These are phyloP conservation scores for Fistularia tabacaria DNA, from an alignment of 2,797 vertebrate genomes.

Conservation along the genomic window DNA sequence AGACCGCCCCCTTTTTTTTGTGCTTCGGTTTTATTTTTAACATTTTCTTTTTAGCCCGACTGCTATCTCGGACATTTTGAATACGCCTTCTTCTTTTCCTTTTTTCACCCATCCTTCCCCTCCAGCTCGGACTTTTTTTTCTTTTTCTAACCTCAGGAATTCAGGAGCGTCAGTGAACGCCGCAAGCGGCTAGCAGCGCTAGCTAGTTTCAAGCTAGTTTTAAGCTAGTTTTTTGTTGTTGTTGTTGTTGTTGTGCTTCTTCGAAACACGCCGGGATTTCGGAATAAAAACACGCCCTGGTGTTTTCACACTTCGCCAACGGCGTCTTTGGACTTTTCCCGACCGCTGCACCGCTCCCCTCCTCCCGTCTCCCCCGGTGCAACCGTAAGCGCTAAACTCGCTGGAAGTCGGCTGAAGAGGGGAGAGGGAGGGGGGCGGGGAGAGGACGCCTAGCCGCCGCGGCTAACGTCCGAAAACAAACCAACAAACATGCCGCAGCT, in stretches of 20 bases:
- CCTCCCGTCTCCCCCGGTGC: too few relatives aligned
- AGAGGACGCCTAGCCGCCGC: constrained; percentile 17
- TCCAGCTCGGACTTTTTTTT: background rate
- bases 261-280: too few relatives aligned
- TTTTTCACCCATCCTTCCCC: background rate
- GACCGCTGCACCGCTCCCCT: too few relatives aligned
- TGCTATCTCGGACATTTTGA: too few relatives aligned
- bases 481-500: constrained; percentile 78
- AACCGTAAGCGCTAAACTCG: background rate
- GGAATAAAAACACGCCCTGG: too few relatives aligned
- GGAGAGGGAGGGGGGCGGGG: background rate
- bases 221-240: background rate
- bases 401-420: constrained; percentile 1
- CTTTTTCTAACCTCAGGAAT: constrained; percentile 54
- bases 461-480: constrained; percentile 35
- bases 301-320: background rate
- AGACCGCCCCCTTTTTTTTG: too few relatives aligned
- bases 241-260: too few relatives aligned
- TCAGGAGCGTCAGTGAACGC: constrained; percentile 46
- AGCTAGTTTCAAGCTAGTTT: constrained; percentile 17
- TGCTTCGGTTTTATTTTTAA: too few relatives aligned
- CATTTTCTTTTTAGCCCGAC: too few relatives aligned
- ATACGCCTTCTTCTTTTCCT: background rate
- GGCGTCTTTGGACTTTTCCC: too few relatives aligned
- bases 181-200: constrained; percentile 29